phyloP scores from a whole-genome alignment of 2,113 vertebrate species.

The Corythoichthys haematopterus region DNA sequence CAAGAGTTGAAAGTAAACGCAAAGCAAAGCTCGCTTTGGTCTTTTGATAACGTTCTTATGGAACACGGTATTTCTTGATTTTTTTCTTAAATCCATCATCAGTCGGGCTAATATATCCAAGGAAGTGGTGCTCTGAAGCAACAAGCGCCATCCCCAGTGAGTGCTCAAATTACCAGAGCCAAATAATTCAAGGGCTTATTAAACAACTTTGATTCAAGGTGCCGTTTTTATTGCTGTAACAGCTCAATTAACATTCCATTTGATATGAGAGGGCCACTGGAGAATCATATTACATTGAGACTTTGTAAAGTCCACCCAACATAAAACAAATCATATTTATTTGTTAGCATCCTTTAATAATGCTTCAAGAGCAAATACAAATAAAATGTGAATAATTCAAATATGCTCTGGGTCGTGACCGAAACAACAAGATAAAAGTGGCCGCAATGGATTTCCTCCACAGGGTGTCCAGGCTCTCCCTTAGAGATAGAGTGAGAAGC shows the following conservation, averaged over 20 bases:
- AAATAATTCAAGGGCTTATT: conserved; percentile 42
- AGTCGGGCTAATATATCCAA: conserved; percentile 51
- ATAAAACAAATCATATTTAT: not conserved
- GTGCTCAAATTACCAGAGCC: conserved; percentile 44
- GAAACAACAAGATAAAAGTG: no score
- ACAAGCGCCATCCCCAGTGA: conserved; percentile 47
- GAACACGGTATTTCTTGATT: conserved; percentile 60
- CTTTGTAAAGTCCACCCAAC: not conserved
- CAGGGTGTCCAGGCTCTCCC: no score
- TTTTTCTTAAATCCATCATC: conserved; percentile 57
- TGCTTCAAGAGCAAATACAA: no score
- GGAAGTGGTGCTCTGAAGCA: conserved; percentile 47
- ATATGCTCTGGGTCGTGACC: no score
- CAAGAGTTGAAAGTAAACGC: conserved; percentile 46
- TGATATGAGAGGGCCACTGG: conserved; percentile 17
- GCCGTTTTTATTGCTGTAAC: conserved; percentile 29
- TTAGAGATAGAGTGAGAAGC: no score
- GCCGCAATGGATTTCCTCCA: no score
- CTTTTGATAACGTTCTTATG: conserved; percentile 55
- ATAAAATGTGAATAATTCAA: no score
- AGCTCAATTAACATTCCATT: conserved; percentile 36
- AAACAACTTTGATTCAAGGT: conserved; percentile 46
- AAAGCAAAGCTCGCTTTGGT: conserved; percentile 60
- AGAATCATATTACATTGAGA: conserved; percentile 22
- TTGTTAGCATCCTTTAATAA: not conserved